Conservation (phyloP, 2,888 invertebrate species). For the Taphrorychus bicolor region DNA sequence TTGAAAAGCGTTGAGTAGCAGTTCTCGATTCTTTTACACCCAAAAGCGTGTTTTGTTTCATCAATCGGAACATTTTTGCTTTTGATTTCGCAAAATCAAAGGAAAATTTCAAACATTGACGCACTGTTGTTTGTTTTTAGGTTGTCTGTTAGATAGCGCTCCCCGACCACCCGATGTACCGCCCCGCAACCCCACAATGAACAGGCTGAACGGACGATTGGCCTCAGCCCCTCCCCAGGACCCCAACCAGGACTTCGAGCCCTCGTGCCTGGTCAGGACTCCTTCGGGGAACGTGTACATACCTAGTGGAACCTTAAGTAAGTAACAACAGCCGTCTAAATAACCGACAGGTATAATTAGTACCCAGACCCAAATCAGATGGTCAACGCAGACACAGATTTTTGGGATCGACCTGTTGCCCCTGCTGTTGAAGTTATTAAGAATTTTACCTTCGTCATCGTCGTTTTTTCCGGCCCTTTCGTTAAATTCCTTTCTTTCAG, state of each 20-base stretch:
- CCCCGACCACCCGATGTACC: conserved; percentile 85
- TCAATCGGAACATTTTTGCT: neutral
- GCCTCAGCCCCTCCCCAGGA: conserved; percentile 80
- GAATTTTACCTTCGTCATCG: conserved; percentile 19
- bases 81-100: too few species aligned
- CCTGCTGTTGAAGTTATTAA: conserved; percentile 19
- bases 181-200: conserved; percentile 91
- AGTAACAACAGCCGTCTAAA: conserved; percentile 53
- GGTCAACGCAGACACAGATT: conserved; percentile 19
- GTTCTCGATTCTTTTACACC: neutral
- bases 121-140: conserved; percentile 63
- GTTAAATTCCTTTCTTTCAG: conserved; percentile 22
- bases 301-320: conserved; percentile 78
- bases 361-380: conserved; percentile 11
- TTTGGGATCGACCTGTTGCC: conserved; percentile 12
- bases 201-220: conserved; percentile 86
- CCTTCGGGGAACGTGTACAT: conserved; percentile 94
- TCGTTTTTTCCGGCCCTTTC: conserved; percentile 14
- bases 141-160: conserved; percentile 85
- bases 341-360: conserved; percentile 21
- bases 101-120: too few species aligned
- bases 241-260: conserved; percentile 78
- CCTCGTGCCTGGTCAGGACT: conserved; percentile 88
- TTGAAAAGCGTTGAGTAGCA: neutral
- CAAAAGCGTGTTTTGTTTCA: neutral